phyloP scores from a whole-genome alignment of 2,888 invertebrate genomes.

The Euzetes globulus region DNA sequence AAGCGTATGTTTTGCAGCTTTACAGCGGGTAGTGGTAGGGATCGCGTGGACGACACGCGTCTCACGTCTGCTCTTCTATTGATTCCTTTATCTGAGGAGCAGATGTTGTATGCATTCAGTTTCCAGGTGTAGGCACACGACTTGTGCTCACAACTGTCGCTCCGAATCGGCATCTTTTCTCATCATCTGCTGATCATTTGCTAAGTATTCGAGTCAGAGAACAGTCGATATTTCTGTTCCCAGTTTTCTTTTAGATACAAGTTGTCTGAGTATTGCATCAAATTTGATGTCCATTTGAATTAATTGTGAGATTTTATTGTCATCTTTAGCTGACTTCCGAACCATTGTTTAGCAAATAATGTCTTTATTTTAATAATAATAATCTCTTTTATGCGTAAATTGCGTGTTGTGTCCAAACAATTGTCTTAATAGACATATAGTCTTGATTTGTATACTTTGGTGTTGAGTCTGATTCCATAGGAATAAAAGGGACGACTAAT shows the following conservation, averaged over 20 bases:
- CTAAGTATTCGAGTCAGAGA: too few species aligned
- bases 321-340: not conserved
- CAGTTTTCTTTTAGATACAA: not conserved
- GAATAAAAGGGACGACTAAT: not conserved
- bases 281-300: not conserved
- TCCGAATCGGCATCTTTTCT: not conserved
- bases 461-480: constrained; percentile 3
- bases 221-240: not conserved
- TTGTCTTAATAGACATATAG: not conserved
- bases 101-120: not conserved
- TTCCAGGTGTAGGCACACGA: not conserved
- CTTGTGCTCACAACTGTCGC: not conserved
- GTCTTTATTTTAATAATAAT: not conserved
- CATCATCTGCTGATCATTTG: not conserved
- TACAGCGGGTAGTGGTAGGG: not conserved
- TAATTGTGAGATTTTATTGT: not conserved
- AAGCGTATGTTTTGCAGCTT: constrained; percentile 2
- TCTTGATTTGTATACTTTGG: not conserved
- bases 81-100: constrained; percentile 5
- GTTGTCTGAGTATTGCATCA: too few species aligned
- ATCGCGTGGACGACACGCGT: constrained; percentile 24
- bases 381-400: not conserved
- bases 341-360: not conserved
- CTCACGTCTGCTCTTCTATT: constrained; percentile 7
- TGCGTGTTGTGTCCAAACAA: constrained; percentile 13